Evolutionary conservation across 2,888 invertebrate species (phyloP).

Genomic region (Nemotelus pantherinus): DNA sequence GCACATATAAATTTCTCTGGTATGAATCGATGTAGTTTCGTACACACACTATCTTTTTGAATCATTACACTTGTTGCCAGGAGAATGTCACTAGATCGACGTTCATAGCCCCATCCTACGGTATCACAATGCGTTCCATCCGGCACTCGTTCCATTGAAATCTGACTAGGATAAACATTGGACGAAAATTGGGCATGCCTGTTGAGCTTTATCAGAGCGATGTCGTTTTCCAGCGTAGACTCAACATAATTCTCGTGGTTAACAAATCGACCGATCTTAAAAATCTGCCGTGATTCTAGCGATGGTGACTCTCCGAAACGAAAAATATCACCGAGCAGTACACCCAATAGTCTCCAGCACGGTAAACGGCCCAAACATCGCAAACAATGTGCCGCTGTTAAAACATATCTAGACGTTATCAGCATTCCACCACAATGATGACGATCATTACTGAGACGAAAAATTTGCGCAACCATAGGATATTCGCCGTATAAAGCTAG

Average conservation of each 20-base stretch:
- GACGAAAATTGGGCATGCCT: not conserved
- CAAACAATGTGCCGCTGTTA: not conserved
- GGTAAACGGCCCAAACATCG: not conserved
- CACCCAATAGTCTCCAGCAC: not conserved
- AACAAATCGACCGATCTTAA: not conserved
- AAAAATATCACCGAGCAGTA: not conserved
- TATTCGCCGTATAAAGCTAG: not conserved
- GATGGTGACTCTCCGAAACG: not conserved
- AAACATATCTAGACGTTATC: not conserved
- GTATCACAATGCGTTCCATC: not conserved
- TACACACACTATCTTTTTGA: not conserved
- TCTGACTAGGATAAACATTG: not conserved
- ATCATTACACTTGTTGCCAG: not conserved
- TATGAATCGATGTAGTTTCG: not conserved
- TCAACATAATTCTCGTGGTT: not conserved
- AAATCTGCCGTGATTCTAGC: not conserved
- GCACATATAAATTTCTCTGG: not conserved
- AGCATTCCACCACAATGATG: not conserved
- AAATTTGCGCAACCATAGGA: not conserved
- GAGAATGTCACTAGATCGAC: not conserved
- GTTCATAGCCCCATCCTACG: not conserved
- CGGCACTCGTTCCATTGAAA: not conserved
- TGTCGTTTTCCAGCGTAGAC: not conserved
- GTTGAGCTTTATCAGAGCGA: not conserved
- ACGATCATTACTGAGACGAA: not conserved